Base-by-base conservation (phyloP, 1,140 invertebrate species). In the Glossosoma conforme region DNA sequence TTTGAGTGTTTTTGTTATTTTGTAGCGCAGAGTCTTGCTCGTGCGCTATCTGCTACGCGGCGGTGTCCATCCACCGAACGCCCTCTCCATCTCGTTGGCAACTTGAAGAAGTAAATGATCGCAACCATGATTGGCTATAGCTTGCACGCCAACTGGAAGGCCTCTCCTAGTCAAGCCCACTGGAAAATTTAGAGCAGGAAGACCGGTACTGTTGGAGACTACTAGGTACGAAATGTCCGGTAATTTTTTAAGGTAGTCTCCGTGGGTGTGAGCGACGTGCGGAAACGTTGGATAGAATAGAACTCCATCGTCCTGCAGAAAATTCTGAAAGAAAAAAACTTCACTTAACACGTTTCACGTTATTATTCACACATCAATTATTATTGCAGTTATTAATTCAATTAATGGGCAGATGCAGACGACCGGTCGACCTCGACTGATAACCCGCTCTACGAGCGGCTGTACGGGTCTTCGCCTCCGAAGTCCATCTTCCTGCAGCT, bases 61-160 rank as follows among this genome's bases (percentile, higher is more conserved):
- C 21, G 80, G 77, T 21, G 77, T 71, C 92, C 93, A 96, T 2
- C 92, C 93, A 20, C 91, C 91, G 61, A 95, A 93, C 10, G 79
- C 82, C 59, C 77, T 81, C 63, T 94, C 90, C 25, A 96, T 77
- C 66, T 92, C 88, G 52, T 77, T 70, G 2, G 91, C 91, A 2
- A 93, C 80, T 8, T 86, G 83, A 53, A 95, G 73, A 9, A 83
- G 85, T 2, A 91, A 65, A 60, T 85, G 82, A 69, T 96, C 92
- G 55, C 84, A 81, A 13, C 73, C 74, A 11, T 77, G 76, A 59
- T 80, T 79, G 15, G 78, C 79, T 5, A 81, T 78, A 11, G 82
- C 72, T 70, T 82, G 66, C 43, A 93, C 69, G 17, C 90, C 90
- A 46, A 94, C 72, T 5, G 92, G 91, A 17, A 93, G 61, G 1